These are phyloP conservation scores for Blomia tropicalis DNA, from an alignment of 2,888 invertebrate species.

Conservation along the genomic window DNA sequence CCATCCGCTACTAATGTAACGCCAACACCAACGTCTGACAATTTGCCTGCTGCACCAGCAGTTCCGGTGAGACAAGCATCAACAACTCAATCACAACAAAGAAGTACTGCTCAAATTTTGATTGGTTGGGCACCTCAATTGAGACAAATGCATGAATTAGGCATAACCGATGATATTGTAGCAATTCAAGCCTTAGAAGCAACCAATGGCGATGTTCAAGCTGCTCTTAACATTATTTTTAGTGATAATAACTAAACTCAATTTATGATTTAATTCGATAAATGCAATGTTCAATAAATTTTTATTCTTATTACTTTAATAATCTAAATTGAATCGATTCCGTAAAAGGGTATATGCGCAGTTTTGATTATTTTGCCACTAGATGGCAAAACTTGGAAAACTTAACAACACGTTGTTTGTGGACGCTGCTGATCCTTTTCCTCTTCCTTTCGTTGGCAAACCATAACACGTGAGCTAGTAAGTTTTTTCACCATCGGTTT, in stretches of 20 bases:
- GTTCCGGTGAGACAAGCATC: not conserved
- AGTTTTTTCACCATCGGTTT: not conserved
- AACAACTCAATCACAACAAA: not conserved
- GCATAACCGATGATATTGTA: constrained; percentile 61
- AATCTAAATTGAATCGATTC: not conserved
- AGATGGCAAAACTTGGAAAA: not conserved
- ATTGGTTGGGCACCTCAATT: constrained; percentile 33
- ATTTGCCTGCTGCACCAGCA: not conserved
- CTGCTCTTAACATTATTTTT: constrained; percentile 76
- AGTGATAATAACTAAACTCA: constrained; percentile 38
- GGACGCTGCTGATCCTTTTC: not conserved
- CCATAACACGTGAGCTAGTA: not conserved
- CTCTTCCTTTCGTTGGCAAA: not conserved
- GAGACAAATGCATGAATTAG: constrained; percentile 72
- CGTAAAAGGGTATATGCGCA: not conserved
- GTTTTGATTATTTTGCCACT: not conserved
- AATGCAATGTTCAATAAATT: not conserved
- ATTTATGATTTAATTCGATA: not conserved
- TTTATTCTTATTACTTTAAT: not conserved
- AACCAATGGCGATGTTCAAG: constrained; percentile 69
- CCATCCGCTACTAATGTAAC: not conserved
- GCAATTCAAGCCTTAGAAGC: constrained; percentile 66
- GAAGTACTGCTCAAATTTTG: not conserved
- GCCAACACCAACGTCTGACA: too few relatives aligned
- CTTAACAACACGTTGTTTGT: not conserved